Base-by-base conservation (phyloP, 2,888 invertebrate genomes). In the Megalurothrips usitatus region DNA sequence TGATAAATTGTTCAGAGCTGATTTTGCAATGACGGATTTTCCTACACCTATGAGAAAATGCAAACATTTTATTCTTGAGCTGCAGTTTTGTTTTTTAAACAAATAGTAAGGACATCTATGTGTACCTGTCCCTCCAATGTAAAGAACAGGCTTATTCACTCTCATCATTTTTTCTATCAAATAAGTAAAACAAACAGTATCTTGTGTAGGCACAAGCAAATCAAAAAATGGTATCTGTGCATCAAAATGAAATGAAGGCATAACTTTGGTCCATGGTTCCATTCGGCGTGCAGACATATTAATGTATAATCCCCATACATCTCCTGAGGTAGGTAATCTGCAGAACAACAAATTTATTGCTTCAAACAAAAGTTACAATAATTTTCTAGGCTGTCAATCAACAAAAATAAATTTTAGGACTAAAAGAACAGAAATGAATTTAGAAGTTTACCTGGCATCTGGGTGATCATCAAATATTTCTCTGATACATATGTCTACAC, bases 161-260 rank as follows among this genome's bases (percentile, higher is more conserved):
- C 91, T 88, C 23, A 96, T 89, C 17, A 97, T 88, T 84, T 93
- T 91, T 84, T 94, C 92, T 88, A 94, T 91, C 78, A 96, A 87
- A 86, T 92, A 95, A 81, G 96, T 95, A 86, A 93, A 96, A 84
- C 96, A 91, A 0, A 96, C 94, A 0, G 96, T 97, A 85, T 97
- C 96, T n/a, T 93, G 91, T 0, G 97, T 97, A 0, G 96, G 97
- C 12, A 97, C 96, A 12, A 96, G 89, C 86, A 95, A 94, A 85
- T 97, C 96, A 85, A 96, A 96, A 88, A 96, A 97, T 0, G 96
- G 94, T 47, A 90, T 88, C 0, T 91, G 88, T 19, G 89, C 87
- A 85, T 93, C 91, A 85, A 94, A 97, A 3, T 88, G 83, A 85
- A 96, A 97, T 0, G 88, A 85, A 0, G 96, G 93, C 83, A 95